phyloP scores from a whole-genome alignment of 2,797 vertebrate species.

The Meriones psammophilus region DNA sequence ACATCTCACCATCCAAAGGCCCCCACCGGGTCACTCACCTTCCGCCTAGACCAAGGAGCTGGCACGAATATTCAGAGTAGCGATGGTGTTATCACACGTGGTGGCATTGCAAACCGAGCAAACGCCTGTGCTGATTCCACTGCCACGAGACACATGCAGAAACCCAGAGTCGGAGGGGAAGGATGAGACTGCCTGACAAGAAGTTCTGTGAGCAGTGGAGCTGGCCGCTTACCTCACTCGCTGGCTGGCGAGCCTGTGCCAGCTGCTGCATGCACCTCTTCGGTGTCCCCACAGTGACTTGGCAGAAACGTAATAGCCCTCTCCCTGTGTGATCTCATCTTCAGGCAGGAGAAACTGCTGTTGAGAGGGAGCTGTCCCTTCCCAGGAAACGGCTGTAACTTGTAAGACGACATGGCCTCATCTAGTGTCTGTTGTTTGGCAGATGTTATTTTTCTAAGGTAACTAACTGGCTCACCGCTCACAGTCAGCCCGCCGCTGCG shows the following conservation, averaged over 20 bases:
- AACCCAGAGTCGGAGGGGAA: neutral
- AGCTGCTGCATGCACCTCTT: neutral
- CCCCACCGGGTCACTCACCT: constrained; percentile 12
- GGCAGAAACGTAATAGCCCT: constrained; percentile 69
- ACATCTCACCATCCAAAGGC: neutral
- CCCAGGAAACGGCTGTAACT: constrained; percentile 6
- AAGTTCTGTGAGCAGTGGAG: neutral
- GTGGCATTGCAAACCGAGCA: neutral
- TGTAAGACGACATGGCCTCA: constrained; percentile 40
- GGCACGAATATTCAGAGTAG: neutral
- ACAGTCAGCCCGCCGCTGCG: neutral
- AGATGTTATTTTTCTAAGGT: constrained; percentile 18
- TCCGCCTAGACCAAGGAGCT: constrained; percentile 49
- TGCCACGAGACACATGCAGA: neutral
- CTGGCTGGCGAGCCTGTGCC: neutral
- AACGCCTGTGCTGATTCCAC: constrained; percentile 45
- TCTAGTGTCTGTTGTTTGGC: neutral
- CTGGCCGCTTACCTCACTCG: constrained; percentile 29
- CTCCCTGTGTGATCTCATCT: constrained; percentile 67
- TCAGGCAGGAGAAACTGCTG: constrained; percentile 57
- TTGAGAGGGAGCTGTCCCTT: constrained; percentile 56
- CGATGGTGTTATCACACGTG: constrained; percentile 18
- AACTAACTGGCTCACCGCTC: neutral
- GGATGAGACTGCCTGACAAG: neutral
- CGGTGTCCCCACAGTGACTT: constrained; percentile 20